These are phyloP conservation scores for Diarsia mendica DNA, from an alignment of 2,888 invertebrate species.

Conservation along the genomic window DNA sequence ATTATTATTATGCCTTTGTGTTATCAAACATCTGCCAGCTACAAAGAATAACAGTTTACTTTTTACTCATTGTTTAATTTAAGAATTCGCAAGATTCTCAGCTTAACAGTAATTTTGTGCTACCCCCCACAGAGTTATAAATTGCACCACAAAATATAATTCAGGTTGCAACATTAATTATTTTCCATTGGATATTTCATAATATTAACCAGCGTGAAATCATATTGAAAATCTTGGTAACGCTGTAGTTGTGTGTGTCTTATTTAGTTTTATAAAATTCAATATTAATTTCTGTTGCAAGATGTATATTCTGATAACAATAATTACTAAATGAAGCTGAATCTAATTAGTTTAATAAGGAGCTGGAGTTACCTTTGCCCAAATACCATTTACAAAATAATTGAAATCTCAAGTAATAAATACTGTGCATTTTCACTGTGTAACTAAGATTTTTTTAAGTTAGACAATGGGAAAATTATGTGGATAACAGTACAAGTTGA, in stretches of 20 bases:
- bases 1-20: constrained; percentile 34
- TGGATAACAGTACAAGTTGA: too few species aligned
- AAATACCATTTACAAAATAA: too few species aligned
- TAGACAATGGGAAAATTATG: too few species aligned
- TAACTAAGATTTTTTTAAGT: too few species aligned
- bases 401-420: too few species aligned
- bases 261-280: not conserved
- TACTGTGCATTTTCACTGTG: too few species aligned
- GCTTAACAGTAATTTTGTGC: constrained; percentile 4
- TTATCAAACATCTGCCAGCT: constrained; percentile 49
- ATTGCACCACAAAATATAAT: constrained; percentile 35
- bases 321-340: too few species aligned
- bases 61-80: constrained; percentile 9
- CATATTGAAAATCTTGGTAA: not conserved
- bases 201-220: not conserved
- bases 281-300: not conserved
- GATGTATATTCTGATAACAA: too few species aligned
- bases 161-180: not conserved
- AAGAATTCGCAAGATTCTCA: constrained; percentile 2
- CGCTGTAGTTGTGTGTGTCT: too few species aligned
- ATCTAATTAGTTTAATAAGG: too few species aligned
- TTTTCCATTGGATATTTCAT: constrained; percentile 13
- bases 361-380: too few species aligned
- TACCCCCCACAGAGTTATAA: constrained; percentile 50
- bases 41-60: not conserved